These are phyloP conservation scores for Papilio polytes DNA, from an alignment of 1,140 invertebrate genomes.

Conservation along the genomic window DNA sequence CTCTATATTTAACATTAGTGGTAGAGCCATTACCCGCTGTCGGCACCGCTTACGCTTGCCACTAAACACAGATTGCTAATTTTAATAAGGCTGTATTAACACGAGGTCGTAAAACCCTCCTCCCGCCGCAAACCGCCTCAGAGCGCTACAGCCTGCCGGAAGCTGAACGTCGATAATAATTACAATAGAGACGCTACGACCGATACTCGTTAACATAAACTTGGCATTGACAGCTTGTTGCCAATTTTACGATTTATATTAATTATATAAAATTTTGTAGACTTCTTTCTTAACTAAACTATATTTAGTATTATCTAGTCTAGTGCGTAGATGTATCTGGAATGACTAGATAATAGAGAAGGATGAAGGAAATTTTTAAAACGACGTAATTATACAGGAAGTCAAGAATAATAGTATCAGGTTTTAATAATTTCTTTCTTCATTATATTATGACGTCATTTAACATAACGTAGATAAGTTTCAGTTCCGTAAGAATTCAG, in stretches of 20 bases:
- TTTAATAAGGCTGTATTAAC: slow-evolving; percentile 58
- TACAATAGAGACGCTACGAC: not conserved
- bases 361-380: too few species aligned
- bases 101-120: slow-evolving; percentile 41
- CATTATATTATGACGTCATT: not conserved
- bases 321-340: too few species aligned
- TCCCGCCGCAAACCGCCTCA: slow-evolving; percentile 12
- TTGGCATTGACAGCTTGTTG: not conserved
- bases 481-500: not conserved
- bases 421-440: not conserved
- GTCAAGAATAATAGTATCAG: too few species aligned
- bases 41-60: not conserved
- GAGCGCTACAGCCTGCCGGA: not conserved
- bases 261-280: not conserved
- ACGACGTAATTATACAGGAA: too few species aligned
- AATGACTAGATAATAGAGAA: too few species aligned
- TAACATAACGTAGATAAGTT: not conserved
- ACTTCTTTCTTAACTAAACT: too few species aligned
- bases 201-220: slow-evolving; percentile 14
- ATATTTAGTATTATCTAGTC: too few species aligned
- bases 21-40: not conserved
- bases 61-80: slow-evolving; percentile 38
- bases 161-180: slow-evolving; percentile 9
- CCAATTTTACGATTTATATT: not conserved
- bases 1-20: too few species aligned